Percentiles rank a stretch among this genome's conserved stretches.
Conservation (phyloP, 2,113 vertebrate species). For the Telmatochromis sp. region DNA sequence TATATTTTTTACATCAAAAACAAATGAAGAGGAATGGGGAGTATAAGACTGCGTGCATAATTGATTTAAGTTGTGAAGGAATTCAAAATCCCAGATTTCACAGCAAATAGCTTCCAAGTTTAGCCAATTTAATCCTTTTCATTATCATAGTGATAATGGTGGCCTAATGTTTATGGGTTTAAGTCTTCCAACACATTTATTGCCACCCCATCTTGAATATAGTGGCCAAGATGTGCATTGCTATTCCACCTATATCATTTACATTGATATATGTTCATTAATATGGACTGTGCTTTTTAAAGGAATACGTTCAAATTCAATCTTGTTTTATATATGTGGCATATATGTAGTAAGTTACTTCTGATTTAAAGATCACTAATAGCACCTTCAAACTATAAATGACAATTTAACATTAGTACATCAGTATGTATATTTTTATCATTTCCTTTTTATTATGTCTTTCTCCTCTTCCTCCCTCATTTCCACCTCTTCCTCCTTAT, state of each 20-base stretch:
- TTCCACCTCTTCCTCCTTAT: not conserved
- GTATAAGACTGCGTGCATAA: not conserved
- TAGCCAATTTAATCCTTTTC: not conserved
- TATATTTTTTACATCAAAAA: rapidly evolving
- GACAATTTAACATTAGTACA: not conserved
- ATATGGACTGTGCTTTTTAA: not conserved
- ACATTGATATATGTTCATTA: not conserved
- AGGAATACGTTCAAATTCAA: not conserved
- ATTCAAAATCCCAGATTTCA: not conserved
- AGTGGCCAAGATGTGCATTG: not conserved
- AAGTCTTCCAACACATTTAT: not conserved
- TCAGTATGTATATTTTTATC: not conserved
- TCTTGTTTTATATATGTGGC: not conserved
- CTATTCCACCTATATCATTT: not conserved
- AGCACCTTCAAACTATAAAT: not conserved
- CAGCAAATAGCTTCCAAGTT: not conserved
- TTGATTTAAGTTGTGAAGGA: not conserved
- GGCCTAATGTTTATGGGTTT: not conserved
- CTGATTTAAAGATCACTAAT: not conserved
- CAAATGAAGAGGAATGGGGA: not conserved
- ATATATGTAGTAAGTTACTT: not conserved
- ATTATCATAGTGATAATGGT: not conserved
- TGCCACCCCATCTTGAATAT: not conserved
- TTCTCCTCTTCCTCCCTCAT: not conserved
- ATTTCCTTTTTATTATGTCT: not conserved